A percentile compares a stretch with the other conserved stretches of the same genome.
These are phyloP conservation scores for Arizona elegans DNA, from an alignment of 2,113 vertebrate genomes.

Conservation along the genomic window DNA sequence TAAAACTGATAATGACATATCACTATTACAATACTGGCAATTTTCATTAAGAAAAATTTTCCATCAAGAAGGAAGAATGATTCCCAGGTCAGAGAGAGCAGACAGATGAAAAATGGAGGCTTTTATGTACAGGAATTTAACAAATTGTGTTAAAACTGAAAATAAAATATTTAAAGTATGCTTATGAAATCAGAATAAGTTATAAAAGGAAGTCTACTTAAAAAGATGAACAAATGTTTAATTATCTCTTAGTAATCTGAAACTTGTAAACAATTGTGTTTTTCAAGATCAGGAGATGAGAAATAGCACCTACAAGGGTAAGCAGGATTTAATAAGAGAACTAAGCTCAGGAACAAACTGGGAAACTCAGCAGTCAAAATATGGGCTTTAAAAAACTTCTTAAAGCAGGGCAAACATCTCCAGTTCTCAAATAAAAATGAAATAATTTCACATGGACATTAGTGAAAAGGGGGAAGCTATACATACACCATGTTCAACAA, in stretches of 20 bases:
- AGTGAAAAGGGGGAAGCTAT: background rate
- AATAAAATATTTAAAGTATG: constrained; percentile 5
- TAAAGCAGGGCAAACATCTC: constrained; percentile 31
- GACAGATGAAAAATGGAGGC: constrained; percentile 18
- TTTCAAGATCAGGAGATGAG: constrained; percentile 8
- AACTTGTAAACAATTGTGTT: constrained; percentile 10
- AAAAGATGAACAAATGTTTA: constrained; percentile 13
- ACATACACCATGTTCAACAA: background rate
- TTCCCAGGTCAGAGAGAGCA: constrained; percentile 32
- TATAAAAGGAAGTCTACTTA: background rate
- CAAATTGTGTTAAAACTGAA: constrained; percentile 32
- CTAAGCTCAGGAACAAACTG: background rate
- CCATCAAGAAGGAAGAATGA: constrained; percentile 5
- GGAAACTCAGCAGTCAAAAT: background rate
- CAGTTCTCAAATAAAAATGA: background rate
- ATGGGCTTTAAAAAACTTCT: background rate
- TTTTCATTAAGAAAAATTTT: background rate
- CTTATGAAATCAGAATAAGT: constrained; percentile 14
- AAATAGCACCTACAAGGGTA: background rate
- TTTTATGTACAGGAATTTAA: constrained; percentile 27
- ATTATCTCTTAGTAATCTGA: background rate
- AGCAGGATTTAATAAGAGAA: background rate
- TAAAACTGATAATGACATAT: background rate
- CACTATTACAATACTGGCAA: background rate
- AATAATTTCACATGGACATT: background rate